A percentile compares a stretch with the other conserved stretches of the same genome.
Evolutionary conservation across 2,797 vertebrate genomes (phyloP).

Genomic region (Enteromius mattozi): DNA sequence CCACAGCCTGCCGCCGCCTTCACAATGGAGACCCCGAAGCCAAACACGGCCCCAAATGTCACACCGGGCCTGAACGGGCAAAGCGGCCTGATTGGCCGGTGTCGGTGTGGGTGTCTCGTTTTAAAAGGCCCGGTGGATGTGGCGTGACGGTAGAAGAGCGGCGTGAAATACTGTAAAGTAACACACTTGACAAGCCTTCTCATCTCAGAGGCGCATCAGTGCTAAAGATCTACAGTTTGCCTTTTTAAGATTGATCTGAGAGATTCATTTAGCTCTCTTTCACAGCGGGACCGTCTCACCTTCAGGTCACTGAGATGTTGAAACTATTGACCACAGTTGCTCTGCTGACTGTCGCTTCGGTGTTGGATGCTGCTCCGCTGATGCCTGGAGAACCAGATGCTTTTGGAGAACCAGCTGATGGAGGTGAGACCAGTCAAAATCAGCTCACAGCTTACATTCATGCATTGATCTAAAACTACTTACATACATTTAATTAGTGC

Average conservation of each 20-base stretch:
- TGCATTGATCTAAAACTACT: neutral
- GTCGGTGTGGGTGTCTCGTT: conserved; percentile 34
- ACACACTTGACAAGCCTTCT: conserved; percentile 63
- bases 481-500: neutral
- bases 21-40: conserved; percentile 61
- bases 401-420: conserved; percentile 13
- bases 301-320: conserved; percentile 40
- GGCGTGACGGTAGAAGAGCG: conserved; percentile 35
- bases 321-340: conserved; percentile 29
- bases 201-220: conserved; percentile 59
- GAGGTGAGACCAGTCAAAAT: conserved; percentile 49
- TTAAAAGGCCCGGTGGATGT: conserved; percentile 48
- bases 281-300: conserved; percentile 19
- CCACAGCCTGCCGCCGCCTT: conserved; percentile 66
- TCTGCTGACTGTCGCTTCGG: conserved; percentile 50
- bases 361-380: conserved; percentile 49
- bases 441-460: neutral
- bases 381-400: conserved; percentile 22
- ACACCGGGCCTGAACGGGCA: conserved; percentile 44
- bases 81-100: conserved; percentile 49
- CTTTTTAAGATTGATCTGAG: neutral
- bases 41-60: conserved; percentile 66
- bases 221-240: conserved; percentile 40
- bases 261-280: neutral
- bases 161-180: conserved; percentile 1